A percentile compares a stretch with the other conserved stretches of the same genome.
These are phyloP conservation scores for Spheniscus mendiculus DNA, from an alignment of 2,113 vertebrate genomes.

Conservation along the genomic window DNA sequence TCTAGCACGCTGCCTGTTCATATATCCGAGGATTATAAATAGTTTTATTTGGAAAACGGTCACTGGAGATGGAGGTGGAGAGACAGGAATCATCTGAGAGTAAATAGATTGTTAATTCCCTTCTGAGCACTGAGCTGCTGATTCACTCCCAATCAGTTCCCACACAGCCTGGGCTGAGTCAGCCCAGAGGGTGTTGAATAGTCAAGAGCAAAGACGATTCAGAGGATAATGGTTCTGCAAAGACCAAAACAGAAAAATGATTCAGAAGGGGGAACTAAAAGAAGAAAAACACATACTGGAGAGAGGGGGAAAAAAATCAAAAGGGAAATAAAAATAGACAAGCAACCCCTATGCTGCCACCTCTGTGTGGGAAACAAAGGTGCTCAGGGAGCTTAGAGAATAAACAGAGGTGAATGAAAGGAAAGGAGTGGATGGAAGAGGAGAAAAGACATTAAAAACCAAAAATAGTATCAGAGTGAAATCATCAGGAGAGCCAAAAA, in stretches of 20 bases:
- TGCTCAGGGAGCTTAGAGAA: neutral
- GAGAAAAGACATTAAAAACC: neutral
- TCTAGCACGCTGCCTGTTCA: neutral
- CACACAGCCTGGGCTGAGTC: slow-evolving; percentile 76
- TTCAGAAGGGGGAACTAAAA: slow-evolving; percentile 48
- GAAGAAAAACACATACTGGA: neutral
- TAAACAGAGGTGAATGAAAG: neutral
- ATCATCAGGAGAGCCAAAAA: neutral
- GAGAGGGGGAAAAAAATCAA: neutral
- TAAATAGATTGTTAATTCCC: slow-evolving; percentile 53
- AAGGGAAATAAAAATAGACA: neutral
- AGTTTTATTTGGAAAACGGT: slow-evolving; percentile 54
- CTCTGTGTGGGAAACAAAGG: neutral
- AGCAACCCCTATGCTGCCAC: neutral
- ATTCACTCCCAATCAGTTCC: slow-evolving; percentile 60
- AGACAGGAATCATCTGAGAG: slow-evolving; percentile 25
- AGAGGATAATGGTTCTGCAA: slow-evolving; percentile 58
- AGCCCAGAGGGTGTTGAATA: slow-evolving; percentile 64
- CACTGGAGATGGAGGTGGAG: slow-evolving; percentile 45
- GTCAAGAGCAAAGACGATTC: slow-evolving; percentile 51
- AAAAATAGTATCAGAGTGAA: neutral
- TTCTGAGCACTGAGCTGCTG: slow-evolving; percentile 40
- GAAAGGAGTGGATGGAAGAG: neutral
- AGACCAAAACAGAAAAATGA: slow-evolving; percentile 62
- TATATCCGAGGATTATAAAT: slow-evolving; percentile 46